Evolutionary conservation across 2,797 vertebrate species (phyloP), one percentile per base, ranked within the genome.

Genomic region (Epinephelus malabaricus): DNA sequence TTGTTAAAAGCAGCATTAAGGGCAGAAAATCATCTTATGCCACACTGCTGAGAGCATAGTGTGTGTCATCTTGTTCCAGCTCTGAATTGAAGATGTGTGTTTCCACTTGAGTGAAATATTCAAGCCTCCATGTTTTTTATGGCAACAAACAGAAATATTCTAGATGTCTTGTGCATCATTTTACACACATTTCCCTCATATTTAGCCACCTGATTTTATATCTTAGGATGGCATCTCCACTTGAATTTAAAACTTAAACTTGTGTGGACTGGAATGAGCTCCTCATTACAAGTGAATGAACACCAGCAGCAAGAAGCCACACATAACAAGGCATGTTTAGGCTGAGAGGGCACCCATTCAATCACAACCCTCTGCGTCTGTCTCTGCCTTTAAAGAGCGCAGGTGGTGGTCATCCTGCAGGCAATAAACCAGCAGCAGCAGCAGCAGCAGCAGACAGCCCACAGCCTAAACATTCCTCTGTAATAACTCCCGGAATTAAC

Each of bases 401-500:
- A 85, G 78, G 82, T 86, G 89, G 86, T 86, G 85, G 84, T 90
- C 89, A 65, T 86, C 83, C 83, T 67, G 4, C 53, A 73, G 63
- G 73, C 76, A 68, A 72, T 87, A 89, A 88, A 88, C 17, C 75
- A 86, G 72, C 69, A 87, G 77, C 30, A 34, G 30, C 30, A 30
- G 30, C 30, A 30, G 23, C 21, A 21, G 21, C 21, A 21, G 30
- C 82, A 84, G 73, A 73, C 73, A 65, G 78, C 76, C 74, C 86
- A 67, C 87, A 91, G 88, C 86, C 88, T 79, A 76, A 91, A 88
- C 89, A 89, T 91, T 92, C 87, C 84, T 88, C 34, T 68, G 59
- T 73, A 86, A 87, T 63, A 80, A 88, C 77, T 65, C 51, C 27
- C 25, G 78, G 11, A 70, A 78, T 85, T 85, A 83, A 78, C 59